Evolutionary conservation across 2,888 invertebrate species (phyloP).

Genomic region (Diogma glabrata): DNA sequence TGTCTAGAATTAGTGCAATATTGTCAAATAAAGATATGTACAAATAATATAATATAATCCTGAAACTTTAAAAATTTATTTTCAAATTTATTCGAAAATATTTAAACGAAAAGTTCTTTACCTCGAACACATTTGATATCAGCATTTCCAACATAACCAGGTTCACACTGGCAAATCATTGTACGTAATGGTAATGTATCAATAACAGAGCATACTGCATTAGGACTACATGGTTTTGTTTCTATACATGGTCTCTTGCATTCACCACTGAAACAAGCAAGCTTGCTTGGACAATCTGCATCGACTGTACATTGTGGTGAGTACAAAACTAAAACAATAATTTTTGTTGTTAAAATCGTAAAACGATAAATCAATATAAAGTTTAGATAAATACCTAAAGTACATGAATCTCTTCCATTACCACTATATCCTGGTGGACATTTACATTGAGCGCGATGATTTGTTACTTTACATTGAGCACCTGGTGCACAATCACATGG

Average conservation of each 20-base stretch:
- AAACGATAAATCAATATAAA: background rate
- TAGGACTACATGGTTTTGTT: conserved; percentile 65
- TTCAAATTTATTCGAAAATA: too few relatives aligned
- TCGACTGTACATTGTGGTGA: conserved; percentile 61
- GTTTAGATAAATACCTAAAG: conserved; percentile 40
- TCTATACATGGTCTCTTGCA: conserved; percentile 72
- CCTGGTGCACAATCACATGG: conserved; percentile 74
- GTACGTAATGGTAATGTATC: conserved; percentile 78
- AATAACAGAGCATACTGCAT: conserved; percentile 73
- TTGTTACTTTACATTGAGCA: conserved; percentile 63
- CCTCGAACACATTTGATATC: conserved; percentile 71
- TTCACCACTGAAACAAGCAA: conserved; percentile 67
- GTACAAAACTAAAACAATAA: background rate
- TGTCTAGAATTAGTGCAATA: too few relatives aligned
- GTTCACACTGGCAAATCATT: conserved; percentile 76
- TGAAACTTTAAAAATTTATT: too few relatives aligned
- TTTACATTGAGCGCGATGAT: conserved; percentile 65
- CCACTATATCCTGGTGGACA: conserved; percentile 75
- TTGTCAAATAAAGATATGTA: too few relatives aligned
- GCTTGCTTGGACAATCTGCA: conserved; percentile 72
- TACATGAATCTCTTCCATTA: conserved; percentile 59
- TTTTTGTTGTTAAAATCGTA: background rate
- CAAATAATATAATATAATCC: too few relatives aligned
- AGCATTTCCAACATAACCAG: conserved; percentile 75
- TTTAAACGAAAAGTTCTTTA: too few relatives aligned